Conservation (phyloP, 2,888 invertebrate species). For the Nyleta sp. region DNA sequence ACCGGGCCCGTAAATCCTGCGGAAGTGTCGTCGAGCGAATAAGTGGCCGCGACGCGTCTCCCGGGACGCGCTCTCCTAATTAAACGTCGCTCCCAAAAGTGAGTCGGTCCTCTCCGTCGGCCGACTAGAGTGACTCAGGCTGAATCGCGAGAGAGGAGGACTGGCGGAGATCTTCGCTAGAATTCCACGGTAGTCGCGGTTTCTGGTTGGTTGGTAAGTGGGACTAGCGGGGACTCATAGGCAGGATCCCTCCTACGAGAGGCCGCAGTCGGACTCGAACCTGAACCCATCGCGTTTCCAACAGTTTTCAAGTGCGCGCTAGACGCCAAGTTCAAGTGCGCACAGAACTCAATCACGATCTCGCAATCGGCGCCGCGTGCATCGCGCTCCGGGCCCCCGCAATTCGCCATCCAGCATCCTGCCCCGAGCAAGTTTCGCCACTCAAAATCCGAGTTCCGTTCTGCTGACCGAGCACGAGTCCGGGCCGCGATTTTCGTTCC, state of each 20-base stretch:
- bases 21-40: constrained; percentile 8
- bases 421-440: not conserved
- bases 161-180: constrained; percentile 77
- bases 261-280: constrained; percentile 80
- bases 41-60: constrained; percentile 5
- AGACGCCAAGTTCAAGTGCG: constrained; percentile 67
- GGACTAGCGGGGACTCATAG: constrained; percentile 83
- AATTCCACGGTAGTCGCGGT: constrained; percentile 79
- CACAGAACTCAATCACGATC: constrained; percentile 63
- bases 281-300: constrained; percentile 76
- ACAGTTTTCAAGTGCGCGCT: constrained; percentile 67
- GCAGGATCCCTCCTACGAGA: constrained; percentile 80
- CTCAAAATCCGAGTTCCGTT: not conserved
- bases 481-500: constrained; percentile 49
- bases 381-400: constrained; percentile 45
- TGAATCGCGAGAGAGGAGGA: constrained; percentile 68
- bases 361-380: constrained; percentile 62
- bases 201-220: constrained; percentile 82
- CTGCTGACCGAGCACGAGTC: not conserved
- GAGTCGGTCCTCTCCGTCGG: constrained; percentile 40
- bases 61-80: constrained; percentile 20
- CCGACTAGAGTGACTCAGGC: constrained; percentile 41
- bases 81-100: constrained; percentile 48
- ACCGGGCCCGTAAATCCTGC: not conserved
- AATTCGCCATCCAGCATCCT: constrained; percentile 12